These are phyloP conservation scores for Indicator maculatus DNA, from an alignment of 2,113 vertebrate species.

Conservation along the genomic window DNA sequence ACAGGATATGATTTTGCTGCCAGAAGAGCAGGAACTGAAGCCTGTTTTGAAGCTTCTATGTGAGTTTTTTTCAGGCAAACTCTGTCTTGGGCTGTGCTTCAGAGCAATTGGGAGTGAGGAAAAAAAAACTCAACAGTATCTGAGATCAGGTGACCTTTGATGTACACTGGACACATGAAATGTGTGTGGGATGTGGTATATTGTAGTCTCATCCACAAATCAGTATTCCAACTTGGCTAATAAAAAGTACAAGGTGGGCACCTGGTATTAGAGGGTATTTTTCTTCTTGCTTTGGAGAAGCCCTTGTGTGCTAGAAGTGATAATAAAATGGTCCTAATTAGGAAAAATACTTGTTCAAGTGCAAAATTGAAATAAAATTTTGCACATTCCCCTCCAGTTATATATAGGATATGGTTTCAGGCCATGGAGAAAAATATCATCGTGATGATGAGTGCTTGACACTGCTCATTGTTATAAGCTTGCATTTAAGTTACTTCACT, in stretches of 20 bases:
- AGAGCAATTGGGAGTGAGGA: neutral
- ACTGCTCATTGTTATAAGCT: slow-evolving; percentile 62
- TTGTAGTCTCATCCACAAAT: neutral
- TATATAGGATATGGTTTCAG: slow-evolving; percentile 46
- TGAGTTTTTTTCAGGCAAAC: neutral
- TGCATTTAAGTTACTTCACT: slow-evolving; percentile 64
- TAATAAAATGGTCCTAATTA: neutral
- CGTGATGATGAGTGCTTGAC: slow-evolving; percentile 57
- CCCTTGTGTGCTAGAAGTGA: neutral
- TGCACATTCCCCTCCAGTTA: neutral
- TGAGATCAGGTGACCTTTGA: neutral
- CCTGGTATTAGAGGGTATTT: neutral
- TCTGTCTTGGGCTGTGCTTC: neutral
- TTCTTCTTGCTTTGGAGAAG: neutral
- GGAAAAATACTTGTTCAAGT: slow-evolving; percentile 20
- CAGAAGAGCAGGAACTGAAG: neutral
- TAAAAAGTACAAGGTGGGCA: neutral
- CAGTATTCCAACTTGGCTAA: fast-evolving
- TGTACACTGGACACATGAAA: neutral
- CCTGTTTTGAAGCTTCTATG: neutral
- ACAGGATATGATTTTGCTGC: neutral
- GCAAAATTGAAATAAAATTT: slow-evolving; percentile 31
- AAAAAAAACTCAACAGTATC: neutral
- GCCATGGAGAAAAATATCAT: slow-evolving; percentile 54
- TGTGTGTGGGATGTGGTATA: neutral